Evolutionary conservation across 2,888 invertebrate species (phyloP).

Genomic region (Pseudococcus viburni): DNA sequence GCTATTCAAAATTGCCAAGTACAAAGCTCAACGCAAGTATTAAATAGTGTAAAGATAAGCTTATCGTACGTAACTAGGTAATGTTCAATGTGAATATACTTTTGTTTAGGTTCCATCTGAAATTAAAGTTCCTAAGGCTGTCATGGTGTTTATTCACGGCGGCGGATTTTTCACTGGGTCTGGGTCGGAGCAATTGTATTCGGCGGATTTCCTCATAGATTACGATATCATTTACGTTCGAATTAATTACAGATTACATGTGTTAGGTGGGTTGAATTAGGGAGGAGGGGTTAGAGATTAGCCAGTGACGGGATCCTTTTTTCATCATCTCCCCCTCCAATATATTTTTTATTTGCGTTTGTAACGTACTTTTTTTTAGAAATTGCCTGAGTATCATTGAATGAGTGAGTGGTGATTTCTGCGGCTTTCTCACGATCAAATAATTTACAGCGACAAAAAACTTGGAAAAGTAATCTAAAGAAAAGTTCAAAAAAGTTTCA

Average conservation of each 20-base stretch:
- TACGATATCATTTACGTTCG: conserved; percentile 81
- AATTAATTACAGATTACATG: conserved; percentile 82
- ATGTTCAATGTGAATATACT: neutral
- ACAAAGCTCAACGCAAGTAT: neutral
- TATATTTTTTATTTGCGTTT: too few species aligned
- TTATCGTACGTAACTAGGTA: neutral
- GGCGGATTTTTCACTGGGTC: conserved; percentile 83
- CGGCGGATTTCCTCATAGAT: conserved; percentile 77
- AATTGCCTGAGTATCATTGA: too few species aligned
- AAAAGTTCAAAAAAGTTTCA: too few species aligned
- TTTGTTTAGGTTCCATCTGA: conserved; percentile 6
- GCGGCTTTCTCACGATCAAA: too few species aligned
- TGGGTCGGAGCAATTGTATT: conserved; percentile 77
- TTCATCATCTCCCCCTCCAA: too few species aligned
- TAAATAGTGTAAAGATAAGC: neutral
- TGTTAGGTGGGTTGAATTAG: conserved; percentile 72
- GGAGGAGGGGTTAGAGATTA: neutral
- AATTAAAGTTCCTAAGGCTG: conserved; percentile 74
- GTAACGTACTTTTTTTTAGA: too few species aligned
- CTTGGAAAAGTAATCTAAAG: too few species aligned
- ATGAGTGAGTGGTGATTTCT: too few species aligned
- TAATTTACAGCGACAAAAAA: too few species aligned
- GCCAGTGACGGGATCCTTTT: too few species aligned
- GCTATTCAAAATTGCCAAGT: neutral
- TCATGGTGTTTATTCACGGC: conserved; percentile 83